Evolutionary conservation across 2,113 vertebrate species (phyloP).

Genomic region (Bothrops jararaca): DNA sequence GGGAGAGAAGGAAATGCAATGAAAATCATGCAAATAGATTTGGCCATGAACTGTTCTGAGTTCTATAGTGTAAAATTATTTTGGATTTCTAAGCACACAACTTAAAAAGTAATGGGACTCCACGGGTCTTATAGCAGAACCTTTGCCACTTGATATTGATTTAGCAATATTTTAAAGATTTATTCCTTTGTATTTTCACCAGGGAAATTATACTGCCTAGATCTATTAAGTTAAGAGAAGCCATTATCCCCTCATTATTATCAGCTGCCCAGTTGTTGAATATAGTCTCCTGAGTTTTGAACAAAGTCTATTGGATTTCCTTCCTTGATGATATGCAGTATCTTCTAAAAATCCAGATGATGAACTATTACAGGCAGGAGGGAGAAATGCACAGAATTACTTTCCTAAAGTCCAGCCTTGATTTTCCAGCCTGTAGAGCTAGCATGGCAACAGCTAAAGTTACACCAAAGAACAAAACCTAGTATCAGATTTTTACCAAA

Average conservation of each 20-base stretch:
- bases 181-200: constrained; percentile 66
- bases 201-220: constrained; percentile 66
- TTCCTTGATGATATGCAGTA: background rate
- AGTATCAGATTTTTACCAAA: background rate
- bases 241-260: constrained; percentile 64
- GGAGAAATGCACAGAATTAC: background rate
- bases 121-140: constrained; percentile 50
- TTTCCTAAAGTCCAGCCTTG: background rate
- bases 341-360: background rate
- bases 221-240: constrained; percentile 63
- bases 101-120: constrained; percentile 29
- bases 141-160: constrained; percentile 62
- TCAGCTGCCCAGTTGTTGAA: constrained; percentile 15
- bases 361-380: background rate
- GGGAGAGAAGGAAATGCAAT: background rate
- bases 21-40: background rate
- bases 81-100: constrained; percentile 17
- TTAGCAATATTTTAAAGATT: constrained; percentile 68
- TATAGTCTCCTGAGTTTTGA: constrained; percentile 21
- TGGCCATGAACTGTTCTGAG: background rate
- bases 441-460: no score
- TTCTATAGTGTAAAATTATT: background rate
- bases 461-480: background rate
- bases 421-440: background rate
- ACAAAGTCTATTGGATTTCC: background rate